A percentile compares a stretch with the other conserved stretches of the same genome.
Conservation (phyloP, 2,888 invertebrate species). For the Apantesis nais region DNA sequence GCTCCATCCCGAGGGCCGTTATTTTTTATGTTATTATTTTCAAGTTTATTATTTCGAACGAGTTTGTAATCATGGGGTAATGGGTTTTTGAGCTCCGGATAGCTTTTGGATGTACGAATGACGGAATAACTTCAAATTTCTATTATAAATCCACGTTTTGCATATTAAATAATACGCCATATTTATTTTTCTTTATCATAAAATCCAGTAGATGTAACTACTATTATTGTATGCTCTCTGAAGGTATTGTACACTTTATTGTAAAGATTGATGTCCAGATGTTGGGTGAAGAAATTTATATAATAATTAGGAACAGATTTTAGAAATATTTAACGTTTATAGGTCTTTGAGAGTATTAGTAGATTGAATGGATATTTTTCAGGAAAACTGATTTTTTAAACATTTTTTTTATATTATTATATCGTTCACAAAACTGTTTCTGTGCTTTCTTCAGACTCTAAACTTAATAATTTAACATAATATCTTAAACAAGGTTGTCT, state of each 20-base stretch:
- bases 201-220: background rate
- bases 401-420: no score
- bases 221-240: background rate
- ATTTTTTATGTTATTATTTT: constrained; percentile 44
- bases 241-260: background rate
- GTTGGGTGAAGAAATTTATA: background rate
- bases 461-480: no score
- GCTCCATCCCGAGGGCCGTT: constrained; percentile 29
- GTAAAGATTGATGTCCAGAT: background rate
- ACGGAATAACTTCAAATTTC: constrained; percentile 1
- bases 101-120: constrained; percentile 7
- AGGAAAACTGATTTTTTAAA: no score
- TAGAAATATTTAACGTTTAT: no score
- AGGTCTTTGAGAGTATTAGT: no score
- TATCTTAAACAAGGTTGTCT: no score
- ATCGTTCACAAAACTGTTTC: no score
- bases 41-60: constrained; percentile 31
- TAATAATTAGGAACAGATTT: no score
- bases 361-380: no score
- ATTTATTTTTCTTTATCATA: background rate
- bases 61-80: constrained; percentile 36
- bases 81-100: constrained; percentile 10
- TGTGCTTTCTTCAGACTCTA: no score
- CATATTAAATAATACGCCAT: background rate
- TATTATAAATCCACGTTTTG: background rate